Evolutionary conservation across 2,888 invertebrate genomes (phyloP).

Genomic region (Hemithea aestivaria): DNA sequence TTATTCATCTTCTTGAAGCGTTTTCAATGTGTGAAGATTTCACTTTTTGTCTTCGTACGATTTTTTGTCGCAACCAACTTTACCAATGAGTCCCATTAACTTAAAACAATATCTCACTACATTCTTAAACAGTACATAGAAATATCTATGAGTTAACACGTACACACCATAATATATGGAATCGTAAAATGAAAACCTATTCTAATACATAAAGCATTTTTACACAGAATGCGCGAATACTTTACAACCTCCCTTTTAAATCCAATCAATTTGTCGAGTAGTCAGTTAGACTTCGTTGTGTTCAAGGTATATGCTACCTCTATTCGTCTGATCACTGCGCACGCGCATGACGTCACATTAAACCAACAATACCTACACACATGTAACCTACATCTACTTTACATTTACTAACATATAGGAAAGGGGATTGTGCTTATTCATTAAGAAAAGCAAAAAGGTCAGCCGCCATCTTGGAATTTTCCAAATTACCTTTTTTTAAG

Average conservation of each 20-base stretch:
- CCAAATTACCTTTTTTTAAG: no score
- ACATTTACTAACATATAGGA: constrained; percentile 22
- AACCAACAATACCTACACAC: constrained; percentile 15
- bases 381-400: constrained; percentile 20
- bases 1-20: no score
- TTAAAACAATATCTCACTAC: background rate
- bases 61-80: background rate
- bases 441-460: constrained; percentile 17
- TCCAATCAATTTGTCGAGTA: no score
- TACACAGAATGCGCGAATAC: constrained; percentile 10
- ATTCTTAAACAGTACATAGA: constrained; percentile 5
- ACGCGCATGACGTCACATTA: constrained; percentile 2
- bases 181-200: constrained; percentile 46
- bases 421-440: no score
- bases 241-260: no score
- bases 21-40: no score
- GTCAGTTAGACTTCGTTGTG: no score
- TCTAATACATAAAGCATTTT: constrained; percentile 30
- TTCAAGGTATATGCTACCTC: no score
- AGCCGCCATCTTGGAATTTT: constrained; percentile 2
- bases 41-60: background rate
- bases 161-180: constrained; percentile 46
- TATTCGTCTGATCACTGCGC: no score
- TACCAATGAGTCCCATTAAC: background rate
- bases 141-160: constrained; percentile 28